Evolutionary conservation across 1,140 invertebrate species (phyloP).

Genomic region (Hypothenemus hampei): DNA sequence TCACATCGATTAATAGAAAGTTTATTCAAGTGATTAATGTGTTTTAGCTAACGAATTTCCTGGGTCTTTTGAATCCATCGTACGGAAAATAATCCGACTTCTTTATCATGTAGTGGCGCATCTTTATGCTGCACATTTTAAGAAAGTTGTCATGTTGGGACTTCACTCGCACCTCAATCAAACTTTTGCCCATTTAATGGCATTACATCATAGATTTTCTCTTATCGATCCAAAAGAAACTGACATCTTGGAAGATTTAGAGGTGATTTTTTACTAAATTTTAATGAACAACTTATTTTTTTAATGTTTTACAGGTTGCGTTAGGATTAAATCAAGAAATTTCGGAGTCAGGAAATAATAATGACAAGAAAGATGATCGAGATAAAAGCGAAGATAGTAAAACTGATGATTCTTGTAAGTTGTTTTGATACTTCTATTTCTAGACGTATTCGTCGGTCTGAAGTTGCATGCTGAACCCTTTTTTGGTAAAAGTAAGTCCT

Average conservation of each 20-base stretch:
- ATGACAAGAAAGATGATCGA: conserved; percentile 25
- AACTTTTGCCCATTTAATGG: conserved; percentile 93
- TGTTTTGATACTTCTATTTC: neutral
- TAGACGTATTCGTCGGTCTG: neutral
- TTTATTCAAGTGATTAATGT: neutral
- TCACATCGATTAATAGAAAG: too few species aligned
- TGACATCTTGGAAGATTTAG: conserved; percentile 84
- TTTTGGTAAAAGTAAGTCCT: conserved; percentile 1
- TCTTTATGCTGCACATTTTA: conserved; percentile 96
- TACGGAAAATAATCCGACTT: conserved; percentile 92
- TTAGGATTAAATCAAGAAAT: conserved; percentile 55
- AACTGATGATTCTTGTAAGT: conserved; percentile 26
- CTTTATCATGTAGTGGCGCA: conserved; percentile 97
- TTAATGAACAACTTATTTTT: neutral
- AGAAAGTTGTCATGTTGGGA: conserved; percentile 86
- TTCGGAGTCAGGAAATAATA: conserved; percentile 28
- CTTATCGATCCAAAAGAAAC: conserved; percentile 94
- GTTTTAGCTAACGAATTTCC: conserved; percentile 91
- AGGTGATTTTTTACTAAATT: conserved; percentile 46
- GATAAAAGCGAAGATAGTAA: conserved; percentile 21
- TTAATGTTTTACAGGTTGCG: conserved; percentile 51
- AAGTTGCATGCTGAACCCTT: neutral
- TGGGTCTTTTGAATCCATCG: conserved; percentile 86
- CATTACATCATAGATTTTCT: conserved; percentile 82
- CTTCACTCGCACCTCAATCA: conserved; percentile 93